Evolutionary conservation across 2,888 invertebrate genomes (phyloP).

Genomic region (Ommatoiulus sabulosus): DNA sequence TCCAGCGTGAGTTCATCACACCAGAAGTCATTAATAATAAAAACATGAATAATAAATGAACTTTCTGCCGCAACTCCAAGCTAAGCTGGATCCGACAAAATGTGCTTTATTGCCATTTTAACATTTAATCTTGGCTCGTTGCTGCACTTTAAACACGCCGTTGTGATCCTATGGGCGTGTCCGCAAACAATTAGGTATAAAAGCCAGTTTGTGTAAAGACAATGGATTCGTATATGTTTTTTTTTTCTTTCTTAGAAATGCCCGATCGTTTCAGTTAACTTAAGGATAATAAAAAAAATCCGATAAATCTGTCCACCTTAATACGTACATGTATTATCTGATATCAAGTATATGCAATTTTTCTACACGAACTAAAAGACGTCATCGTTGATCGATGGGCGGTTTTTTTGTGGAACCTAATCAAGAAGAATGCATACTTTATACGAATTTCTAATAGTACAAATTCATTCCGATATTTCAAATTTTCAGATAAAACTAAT

Average conservation of each 20-base stretch:
- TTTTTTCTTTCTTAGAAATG: background rate
- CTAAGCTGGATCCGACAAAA: background rate
- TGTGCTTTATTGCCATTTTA: slow-evolving; percentile 29
- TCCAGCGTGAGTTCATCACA: slow-evolving; percentile 6
- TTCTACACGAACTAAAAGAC: too few species aligned
- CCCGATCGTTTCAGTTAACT: too few species aligned
- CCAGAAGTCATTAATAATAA: slow-evolving; percentile 47
- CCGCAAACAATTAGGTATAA: background rate
- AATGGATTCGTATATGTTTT: background rate
- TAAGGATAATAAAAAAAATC: background rate
- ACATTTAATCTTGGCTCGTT: slow-evolving; percentile 15
- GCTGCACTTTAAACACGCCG: background rate
- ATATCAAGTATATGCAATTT: too few species aligned
- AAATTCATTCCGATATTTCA: too few species aligned
- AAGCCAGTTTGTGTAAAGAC: background rate
- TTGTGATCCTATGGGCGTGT: background rate
- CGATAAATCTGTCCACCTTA: too few species aligned
- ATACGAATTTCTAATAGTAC: too few species aligned
- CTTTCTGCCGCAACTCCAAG: background rate
- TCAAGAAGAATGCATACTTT: too few species aligned
- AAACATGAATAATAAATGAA: slow-evolving; percentile 23
- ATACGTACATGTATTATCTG: too few species aligned
- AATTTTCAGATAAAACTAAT: too few species aligned
- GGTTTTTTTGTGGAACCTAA: too few species aligned
- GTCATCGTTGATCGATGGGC: background rate